Base-by-base conservation (phyloP, 2,113 vertebrate genomes). In the Rhea americana region DNA sequence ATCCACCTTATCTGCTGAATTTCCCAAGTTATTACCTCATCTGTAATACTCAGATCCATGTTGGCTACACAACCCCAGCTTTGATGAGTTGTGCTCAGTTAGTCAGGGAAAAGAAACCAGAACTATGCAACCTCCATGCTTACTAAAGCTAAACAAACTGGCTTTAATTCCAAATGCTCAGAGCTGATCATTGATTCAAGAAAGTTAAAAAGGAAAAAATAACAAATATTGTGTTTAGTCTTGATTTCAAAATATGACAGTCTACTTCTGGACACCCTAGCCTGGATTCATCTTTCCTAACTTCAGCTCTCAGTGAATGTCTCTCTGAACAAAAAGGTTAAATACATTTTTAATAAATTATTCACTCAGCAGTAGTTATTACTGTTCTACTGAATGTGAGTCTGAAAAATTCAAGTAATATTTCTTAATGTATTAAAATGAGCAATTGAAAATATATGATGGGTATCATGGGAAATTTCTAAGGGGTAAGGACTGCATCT, bases 11-110 rank as follows among this genome's bases (percentile, higher is more conserved):
- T 94, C 70, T 90, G 2, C 56, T 61, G 6, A 45, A 24, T 86
- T 95, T 82, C 17, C 62, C 87, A 47, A 45, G 51, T 75, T 74
- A 83, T 56, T 86, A 17, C 22, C 47, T 22, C 22, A 16, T 88
- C 53, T 84, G 70, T 72, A 86, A 87, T 79, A 85, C 32, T 79
- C 35, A 79, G 30, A 72, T 62, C 5, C 0, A 0, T 41, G 5
- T 22, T 59, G 32, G 14, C 39, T 89, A 39, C 22, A 16, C 37
- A 72, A 93, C 7, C 14, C 21, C 22, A 28, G 15, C 39, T 5
- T 28, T 45, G 25, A 59, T 9, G 28, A 70, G 11, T 11, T 47
- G 5, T 47, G 12, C 18, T 71, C 24, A 37, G 9, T 6, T 32
- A 39, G 43, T 0, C 25, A 19, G 14, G n/a, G 19, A 84, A 79